These are phyloP conservation scores for Zonitis immaculata DNA, from an alignment of 2,888 invertebrate species.

Conservation along the genomic window DNA sequence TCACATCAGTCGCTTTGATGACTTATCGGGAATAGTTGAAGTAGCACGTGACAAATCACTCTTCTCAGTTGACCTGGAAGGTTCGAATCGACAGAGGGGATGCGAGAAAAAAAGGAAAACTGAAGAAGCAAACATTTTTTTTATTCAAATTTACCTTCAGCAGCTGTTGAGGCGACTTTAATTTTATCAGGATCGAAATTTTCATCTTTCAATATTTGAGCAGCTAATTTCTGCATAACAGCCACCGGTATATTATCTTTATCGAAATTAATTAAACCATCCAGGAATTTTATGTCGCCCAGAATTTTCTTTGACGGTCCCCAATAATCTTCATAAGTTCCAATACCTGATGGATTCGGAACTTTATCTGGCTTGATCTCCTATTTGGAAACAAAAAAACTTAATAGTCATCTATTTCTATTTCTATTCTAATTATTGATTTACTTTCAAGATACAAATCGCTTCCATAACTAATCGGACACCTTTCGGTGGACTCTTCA, in stretches of 20 bases:
- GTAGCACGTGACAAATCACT: too few species aligned
- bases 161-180: constrained; percentile 79
- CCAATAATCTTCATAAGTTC: constrained; percentile 90
- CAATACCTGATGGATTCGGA: constrained; percentile 76
- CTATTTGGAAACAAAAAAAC: constrained; percentile 39
- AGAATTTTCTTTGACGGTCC: constrained; percentile 75
- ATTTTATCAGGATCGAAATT: constrained; percentile 92
- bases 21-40: too few species aligned
- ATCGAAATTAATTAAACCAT: constrained; percentile 80
- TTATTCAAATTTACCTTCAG: constrained; percentile 60
- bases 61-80: too few species aligned
- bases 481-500: constrained; percentile 92
- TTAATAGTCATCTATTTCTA: too few species aligned
- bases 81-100: too few species aligned
- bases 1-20: too few species aligned
- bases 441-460: constrained; percentile 83
- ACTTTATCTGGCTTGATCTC: constrained; percentile 85
- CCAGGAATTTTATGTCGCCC: constrained; percentile 89
- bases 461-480: constrained; percentile 93
- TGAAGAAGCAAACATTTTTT: too few species aligned
- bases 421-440: too few species aligned
- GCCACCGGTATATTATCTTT: constrained; percentile 87
- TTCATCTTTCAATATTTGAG: constrained; percentile 75
- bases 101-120: too few species aligned
- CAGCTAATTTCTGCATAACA: constrained; percentile 78